Percentiles rank a stretch among this genome's conserved stretches.
Evolutionary conservation across 2,113 vertebrate genomes (phyloP).

Genomic region (Pterophyllum scalare): DNA sequence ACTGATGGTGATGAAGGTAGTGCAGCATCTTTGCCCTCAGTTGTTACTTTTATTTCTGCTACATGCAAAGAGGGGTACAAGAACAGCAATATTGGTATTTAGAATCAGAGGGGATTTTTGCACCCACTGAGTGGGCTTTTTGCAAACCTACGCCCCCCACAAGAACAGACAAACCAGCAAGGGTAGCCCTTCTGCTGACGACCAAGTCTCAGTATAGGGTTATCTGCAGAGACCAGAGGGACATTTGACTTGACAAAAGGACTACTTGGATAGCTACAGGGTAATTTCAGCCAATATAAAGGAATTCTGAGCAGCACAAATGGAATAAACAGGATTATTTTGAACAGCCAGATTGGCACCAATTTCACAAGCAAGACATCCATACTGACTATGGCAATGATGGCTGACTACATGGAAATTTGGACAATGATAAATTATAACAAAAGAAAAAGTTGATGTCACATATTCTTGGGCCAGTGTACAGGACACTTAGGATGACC

Average conservation of each 20-base stretch:
- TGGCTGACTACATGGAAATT: too few relatives aligned
- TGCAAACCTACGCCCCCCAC: rapidly evolving
- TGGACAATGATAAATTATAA: too few relatives aligned
- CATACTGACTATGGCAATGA: too few relatives aligned
- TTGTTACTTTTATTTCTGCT: too few relatives aligned
- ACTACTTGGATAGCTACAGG: background rate
- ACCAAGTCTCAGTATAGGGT: too few relatives aligned
- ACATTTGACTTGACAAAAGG: background rate
- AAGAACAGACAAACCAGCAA: rapidly evolving
- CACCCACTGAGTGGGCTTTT: background rate
- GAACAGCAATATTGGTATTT: rapidly evolving
- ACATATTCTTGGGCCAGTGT: too few relatives aligned
- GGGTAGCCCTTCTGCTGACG: background rate
- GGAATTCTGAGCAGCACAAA: background rate
- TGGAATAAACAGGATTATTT: background rate
- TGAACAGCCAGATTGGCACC: background rate
- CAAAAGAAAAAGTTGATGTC: too few relatives aligned
- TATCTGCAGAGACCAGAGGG: background rate
- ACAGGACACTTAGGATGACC: too few relatives aligned
- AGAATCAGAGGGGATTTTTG: rapidly evolving
- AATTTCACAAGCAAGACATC: too few relatives aligned
- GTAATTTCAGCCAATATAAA: background rate
- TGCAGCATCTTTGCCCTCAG: too few relatives aligned
- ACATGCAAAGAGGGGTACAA: rapidly evolving
- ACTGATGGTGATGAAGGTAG: too few relatives aligned